Conservation (phyloP, 2,797 vertebrate species). For the Acanthurus tractus region DNA sequence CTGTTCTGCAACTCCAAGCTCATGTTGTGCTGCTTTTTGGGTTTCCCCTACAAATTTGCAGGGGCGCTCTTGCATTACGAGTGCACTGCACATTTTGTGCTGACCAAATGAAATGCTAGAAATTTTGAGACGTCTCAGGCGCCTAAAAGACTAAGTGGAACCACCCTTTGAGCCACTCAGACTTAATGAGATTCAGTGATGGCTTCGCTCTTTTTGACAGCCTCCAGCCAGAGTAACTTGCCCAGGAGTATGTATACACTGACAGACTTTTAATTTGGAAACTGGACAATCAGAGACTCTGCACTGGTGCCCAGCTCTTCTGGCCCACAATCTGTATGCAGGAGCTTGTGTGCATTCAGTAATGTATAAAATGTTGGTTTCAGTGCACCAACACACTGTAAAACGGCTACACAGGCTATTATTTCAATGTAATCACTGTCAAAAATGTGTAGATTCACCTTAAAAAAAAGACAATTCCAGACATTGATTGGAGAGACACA, state of each 20-base stretch:
- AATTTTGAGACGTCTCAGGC: conserved; percentile 42
- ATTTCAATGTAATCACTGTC: neutral
- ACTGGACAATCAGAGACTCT: conserved; percentile 18
- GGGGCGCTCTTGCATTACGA: conserved; percentile 46
- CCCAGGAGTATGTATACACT: conserved; percentile 5
- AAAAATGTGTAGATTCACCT: neutral
- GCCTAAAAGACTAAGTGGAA: conserved; percentile 22
- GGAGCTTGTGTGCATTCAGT: neutral
- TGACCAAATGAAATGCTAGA: conserved; percentile 59
- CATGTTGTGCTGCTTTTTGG: conserved; percentile 24
- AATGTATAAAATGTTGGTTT: too few species aligned
- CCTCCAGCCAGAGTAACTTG: conserved; percentile 22
- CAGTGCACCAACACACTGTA: neutral
- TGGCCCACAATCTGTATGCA: neutral
- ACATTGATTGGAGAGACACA: neutral
- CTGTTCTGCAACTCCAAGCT: conserved; percentile 10
- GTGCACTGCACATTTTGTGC: conserved; percentile 60
- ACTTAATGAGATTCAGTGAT: conserved; percentile 48
- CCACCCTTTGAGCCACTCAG: conserved; percentile 24
- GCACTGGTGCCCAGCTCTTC: neutral
- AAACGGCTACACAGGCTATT: neutral
- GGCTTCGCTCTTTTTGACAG: conserved; percentile 38
- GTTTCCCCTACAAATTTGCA: conserved; percentile 33
- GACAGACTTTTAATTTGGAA: conserved; percentile 42
- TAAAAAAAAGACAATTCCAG: neutral